Conservation (phyloP, 2,113 vertebrate genomes). For the Xenotilapia flavipinnis region DNA sequence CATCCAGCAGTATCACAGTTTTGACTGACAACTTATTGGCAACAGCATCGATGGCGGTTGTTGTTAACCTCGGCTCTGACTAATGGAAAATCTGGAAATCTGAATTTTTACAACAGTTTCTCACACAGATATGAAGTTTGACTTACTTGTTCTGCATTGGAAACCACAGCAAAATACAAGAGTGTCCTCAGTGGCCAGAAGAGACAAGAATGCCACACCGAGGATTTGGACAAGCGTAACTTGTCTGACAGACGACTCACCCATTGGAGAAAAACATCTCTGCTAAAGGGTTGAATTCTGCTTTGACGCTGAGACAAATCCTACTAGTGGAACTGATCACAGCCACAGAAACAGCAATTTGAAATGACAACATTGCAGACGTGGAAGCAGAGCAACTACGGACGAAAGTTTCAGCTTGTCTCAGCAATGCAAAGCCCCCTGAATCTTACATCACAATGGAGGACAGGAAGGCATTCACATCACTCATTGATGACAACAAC, state of each 20-base stretch:
- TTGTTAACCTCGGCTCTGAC: neutral
- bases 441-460: neutral
- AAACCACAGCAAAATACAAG: neutral
- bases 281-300: neutral
- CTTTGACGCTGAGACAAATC: neutral
- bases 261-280: fast-evolving
- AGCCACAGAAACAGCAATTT: neutral
- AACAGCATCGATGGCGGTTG: fast-evolving
- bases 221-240: neutral
- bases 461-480: neutral
- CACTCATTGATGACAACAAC: neutral
- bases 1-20: neutral
- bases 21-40: neutral
- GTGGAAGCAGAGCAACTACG: neutral
- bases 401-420: neutral
- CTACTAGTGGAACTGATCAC: neutral
- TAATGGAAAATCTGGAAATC: neutral
- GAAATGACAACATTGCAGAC: neutral
- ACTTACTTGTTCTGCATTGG: neutral
- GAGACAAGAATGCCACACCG: neutral
- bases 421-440: fast-evolving
- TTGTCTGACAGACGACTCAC: neutral
- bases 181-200: neutral
- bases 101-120: neutral
- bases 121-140: neutral